phyloP scores from a whole-genome alignment of 2,797 vertebrate genomes.

The Harpagifer antarcticus region DNA sequence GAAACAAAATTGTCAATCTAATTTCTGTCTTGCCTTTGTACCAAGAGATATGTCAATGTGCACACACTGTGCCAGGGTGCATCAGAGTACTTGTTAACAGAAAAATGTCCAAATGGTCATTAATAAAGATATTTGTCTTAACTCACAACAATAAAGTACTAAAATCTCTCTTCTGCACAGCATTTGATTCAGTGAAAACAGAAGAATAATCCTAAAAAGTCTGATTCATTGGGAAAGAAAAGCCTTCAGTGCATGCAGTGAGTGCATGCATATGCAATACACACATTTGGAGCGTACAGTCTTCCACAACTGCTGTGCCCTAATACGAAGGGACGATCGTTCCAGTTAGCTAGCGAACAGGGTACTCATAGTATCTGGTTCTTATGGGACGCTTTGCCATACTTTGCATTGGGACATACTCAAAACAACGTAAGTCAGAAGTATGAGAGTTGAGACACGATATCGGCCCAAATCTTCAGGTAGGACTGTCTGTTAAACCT shows the following conservation, averaged over 20 bases:
- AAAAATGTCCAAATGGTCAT: conserved; percentile 46
- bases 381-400: too few species aligned
- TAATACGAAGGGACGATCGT: too few species aligned
- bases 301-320: too few species aligned
- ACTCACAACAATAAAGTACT: conserved; percentile 34
- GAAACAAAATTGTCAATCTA: conserved; percentile 18
- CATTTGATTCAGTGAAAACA: background rate
- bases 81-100: conserved; percentile 52
- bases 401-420: too few species aligned
- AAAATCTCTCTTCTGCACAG: background rate
- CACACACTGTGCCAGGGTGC: conserved; percentile 34
- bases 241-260: background rate
- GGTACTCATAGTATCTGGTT: too few species aligned
- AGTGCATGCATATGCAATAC: too few species aligned
- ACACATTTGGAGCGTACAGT: too few species aligned
- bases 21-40: conserved; percentile 55
- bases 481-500: too few species aligned
- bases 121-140: conserved; percentile 53
- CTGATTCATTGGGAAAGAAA: background rate
- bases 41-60: conserved; percentile 46
- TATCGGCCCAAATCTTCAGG: too few species aligned
- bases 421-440: too few species aligned
- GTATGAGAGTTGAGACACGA: too few species aligned
- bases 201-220: background rate
- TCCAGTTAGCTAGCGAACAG: too few species aligned